Evolutionary conservation across 2,888 invertebrate genomes (phyloP), one percentile per base, ranked within the genome.

Genomic region (Phalera bucephala): DNA sequence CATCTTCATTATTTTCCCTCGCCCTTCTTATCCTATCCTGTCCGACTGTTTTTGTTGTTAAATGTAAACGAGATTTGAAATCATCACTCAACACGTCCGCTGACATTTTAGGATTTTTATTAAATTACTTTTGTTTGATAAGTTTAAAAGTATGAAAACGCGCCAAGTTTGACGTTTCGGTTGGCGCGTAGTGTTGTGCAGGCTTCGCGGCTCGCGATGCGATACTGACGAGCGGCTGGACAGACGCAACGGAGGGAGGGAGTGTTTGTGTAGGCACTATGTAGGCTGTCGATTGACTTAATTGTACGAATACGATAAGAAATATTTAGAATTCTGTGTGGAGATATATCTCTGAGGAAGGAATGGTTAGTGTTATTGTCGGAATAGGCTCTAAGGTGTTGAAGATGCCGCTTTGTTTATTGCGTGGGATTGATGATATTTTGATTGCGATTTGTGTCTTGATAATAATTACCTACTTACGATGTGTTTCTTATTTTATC

Each of bases 1-100:
- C 93, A 86, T 97, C 97, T 85, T 96, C 96, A 80, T 96, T 95
- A 72, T 93, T 93, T 64, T 95, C 95, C 83, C 93, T 92, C 45
- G 96, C 95, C 71, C 93, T 91, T 58, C 93, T 92, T 67, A 96
- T 95, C 73, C 95, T 91, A 9, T 96, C 95, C 65, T 94, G 94
- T n/a, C 95, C 95, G 33, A 95, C 94, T 21, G 94, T 95, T 89
- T 95, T 95, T 31, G 94, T 94, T 53, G 93, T 93, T 73, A 96
- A 90, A 79, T 94, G 92, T 52, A 94, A 82, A 54, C 93, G 91
- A 38, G 94, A 91, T 80, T 94, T 94, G 72, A 96, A 92, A 75
- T 95, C 93, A 64, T 94, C 94, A 88, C 95, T 94, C 67, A 96
- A 82, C 64, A 95, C 92, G 84, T 95, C 95, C 50, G 94, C 92